Evolutionary conservation across 1,140 invertebrate species (phyloP).

Genomic region (Orius insidiosus): DNA sequence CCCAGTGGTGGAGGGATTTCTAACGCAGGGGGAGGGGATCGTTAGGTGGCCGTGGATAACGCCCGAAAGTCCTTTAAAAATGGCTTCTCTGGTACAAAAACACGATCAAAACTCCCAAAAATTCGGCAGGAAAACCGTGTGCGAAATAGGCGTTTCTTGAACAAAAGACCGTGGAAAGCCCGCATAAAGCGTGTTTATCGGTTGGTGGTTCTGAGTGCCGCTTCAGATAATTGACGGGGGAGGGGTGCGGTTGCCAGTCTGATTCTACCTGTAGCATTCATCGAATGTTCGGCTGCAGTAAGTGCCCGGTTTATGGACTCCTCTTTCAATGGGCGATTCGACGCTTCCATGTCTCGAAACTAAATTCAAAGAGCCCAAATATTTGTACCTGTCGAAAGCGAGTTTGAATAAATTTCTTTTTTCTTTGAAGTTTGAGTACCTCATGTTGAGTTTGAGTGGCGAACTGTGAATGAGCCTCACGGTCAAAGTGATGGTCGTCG

Average conservation of each 20-base stretch:
- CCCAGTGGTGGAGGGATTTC: too few relatives aligned
- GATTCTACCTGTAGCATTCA: conserved; percentile 45
- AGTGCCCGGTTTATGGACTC: conserved; percentile 59
- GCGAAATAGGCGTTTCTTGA: not conserved
- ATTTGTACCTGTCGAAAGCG: conserved; percentile 38
- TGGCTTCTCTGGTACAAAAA: too few relatives aligned
- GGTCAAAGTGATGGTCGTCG: conserved; percentile 60
- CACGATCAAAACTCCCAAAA: too few relatives aligned
- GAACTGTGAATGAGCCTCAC: conserved; percentile 49
- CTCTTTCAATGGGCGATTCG: conserved; percentile 51
- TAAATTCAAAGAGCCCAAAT: conserved; percentile 51
- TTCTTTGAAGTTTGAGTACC: not conserved
- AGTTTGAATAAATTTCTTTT: not conserved
- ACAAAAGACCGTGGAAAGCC: not conserved
- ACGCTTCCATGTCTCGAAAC: conserved; percentile 56
- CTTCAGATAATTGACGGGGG: too few relatives aligned
- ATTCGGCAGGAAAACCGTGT: too few relatives aligned
- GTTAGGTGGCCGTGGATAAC: too few relatives aligned
- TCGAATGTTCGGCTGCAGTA: conserved; percentile 76
- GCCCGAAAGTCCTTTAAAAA: too few relatives aligned
- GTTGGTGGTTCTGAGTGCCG: too few relatives aligned
- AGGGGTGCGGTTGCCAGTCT: too few relatives aligned
- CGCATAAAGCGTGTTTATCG: too few relatives aligned
- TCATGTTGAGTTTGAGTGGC: conserved; percentile 19
- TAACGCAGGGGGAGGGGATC: too few relatives aligned